Conservation (phyloP, 2,797 vertebrate species). For the Sardinella longiceps region DNA sequence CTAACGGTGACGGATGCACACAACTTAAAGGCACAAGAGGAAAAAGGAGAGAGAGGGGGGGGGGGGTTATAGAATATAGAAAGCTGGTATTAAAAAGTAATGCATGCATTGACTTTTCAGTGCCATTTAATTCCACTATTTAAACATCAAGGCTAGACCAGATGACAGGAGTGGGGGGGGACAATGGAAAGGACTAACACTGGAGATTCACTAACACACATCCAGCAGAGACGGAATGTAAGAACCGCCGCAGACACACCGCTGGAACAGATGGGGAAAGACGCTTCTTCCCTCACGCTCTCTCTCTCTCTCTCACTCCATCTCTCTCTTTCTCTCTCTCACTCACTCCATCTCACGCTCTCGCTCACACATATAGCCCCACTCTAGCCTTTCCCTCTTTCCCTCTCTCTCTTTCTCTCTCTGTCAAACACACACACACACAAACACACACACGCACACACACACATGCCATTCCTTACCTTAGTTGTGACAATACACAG, state of each 20-base stretch:
- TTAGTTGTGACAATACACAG: slow-evolving; percentile 98
- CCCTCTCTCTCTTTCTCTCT: slow-evolving; percentile 48
- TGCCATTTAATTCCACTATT: background rate
- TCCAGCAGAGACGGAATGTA: slow-evolving; percentile 18
- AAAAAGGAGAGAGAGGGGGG: no score
- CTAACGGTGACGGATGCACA: slow-evolving; percentile 8
- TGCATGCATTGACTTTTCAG: slow-evolving; percentile 15
- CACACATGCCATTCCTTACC: slow-evolving; percentile 77
- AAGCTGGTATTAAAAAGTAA: background rate
- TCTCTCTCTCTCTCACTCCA: slow-evolving; percentile 37
- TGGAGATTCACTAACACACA: slow-evolving; percentile 35
- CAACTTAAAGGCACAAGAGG: slow-evolving; percentile 12
- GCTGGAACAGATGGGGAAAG: slow-evolving; percentile 24
- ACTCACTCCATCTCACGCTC: slow-evolving; percentile 48
- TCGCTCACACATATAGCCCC: slow-evolving; percentile 46
- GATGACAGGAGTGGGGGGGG: background rate
- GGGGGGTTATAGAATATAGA: background rate
- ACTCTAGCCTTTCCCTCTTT: slow-evolving; percentile 27
- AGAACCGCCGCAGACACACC: slow-evolving; percentile 30
- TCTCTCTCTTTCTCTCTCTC: slow-evolving; percentile 49
- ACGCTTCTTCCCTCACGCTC: slow-evolving; percentile 48
- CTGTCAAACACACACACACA: background rate
- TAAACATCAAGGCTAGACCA: background rate
- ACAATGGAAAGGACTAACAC: slow-evolving; percentile 12
- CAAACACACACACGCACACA: background rate